Evolutionary conservation across 2,797 vertebrate genomes (phyloP).

Genomic region (Nasua narica): DNA sequence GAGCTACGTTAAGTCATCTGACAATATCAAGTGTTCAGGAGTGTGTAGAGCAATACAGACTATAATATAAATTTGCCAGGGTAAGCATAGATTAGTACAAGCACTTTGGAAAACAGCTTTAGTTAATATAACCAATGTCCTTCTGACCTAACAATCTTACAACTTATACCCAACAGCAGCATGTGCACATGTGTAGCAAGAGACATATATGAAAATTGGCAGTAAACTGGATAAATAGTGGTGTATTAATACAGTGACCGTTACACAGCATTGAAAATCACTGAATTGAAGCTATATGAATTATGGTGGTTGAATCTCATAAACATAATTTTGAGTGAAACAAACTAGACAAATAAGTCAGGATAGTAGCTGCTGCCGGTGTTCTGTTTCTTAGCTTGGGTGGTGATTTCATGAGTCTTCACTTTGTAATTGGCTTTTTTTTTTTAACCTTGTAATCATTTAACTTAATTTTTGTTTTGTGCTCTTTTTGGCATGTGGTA

Average conservation of each 20-base stretch:
- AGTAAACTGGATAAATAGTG: not conserved
- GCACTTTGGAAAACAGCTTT: not conserved
- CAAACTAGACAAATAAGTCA: not conserved
- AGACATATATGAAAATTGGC: not conserved
- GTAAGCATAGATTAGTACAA: not conserved
- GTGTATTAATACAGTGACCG: not conserved
- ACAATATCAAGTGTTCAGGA: not conserved
- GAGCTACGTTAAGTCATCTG: not conserved
- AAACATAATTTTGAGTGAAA: not conserved
- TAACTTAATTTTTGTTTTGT: conserved; percentile 3
- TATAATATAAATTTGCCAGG: not conserved
- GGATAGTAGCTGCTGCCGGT: not conserved
- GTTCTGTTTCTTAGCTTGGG: not conserved
- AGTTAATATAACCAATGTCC: not conserved
- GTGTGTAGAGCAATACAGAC: not conserved
- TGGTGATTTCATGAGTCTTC: not conserved
- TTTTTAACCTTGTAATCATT: not conserved
- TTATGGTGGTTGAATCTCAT: not conserved
- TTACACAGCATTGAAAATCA: not conserved
- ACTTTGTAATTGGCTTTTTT: not conserved
- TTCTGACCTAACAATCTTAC: not conserved
- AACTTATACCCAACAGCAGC: not conserved
- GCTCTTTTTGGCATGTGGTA: not conserved
- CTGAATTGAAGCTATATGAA: not conserved
- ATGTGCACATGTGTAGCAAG: not conserved